Base-by-base conservation (phyloP, 2,888 invertebrate species). In the Plutella xylostella region DNA sequence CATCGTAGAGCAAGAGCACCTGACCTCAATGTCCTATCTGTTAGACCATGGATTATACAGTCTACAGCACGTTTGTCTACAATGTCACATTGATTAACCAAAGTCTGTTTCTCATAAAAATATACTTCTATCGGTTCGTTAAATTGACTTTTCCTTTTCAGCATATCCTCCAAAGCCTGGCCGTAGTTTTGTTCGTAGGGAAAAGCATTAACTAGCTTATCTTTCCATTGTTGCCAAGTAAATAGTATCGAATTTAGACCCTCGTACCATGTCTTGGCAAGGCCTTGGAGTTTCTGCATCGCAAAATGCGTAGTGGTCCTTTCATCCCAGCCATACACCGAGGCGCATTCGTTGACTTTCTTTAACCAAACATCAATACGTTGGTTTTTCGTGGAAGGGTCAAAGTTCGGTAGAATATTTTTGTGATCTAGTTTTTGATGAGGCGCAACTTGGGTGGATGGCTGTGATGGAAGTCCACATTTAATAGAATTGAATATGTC, bases 221-320 rank as follows among this genome's bases (percentile, higher is more conserved):
- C 45, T 42, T 59, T 55, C 57, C 54, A 57, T 43, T 52, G 43
- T 7, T 42, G 46, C 55, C 55, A 55, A 17, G 48, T 41, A 19
- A 34, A 47, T 11, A 46, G 41, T 48, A 48, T 43, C 9, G 45
- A 18, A 15, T 35, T 40, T 15, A 48, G 25, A 9, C 48, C 35
- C 11, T 48, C 45, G 14, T 45, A 45, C 48, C 48, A 48, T 1
- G 41, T 43, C 25, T 46, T 46, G 37, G 43, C 48, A 28, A 48
- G 30, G 14, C 48, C 48, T 39, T 42, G 43, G 22, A 47, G 28
- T 28, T 47, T 47, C 25, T 47, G 47, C 47, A 47, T 43, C 12
- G 47, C 47, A 31, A 43, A 47, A 11, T 47, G 47, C 3, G 41
- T 40, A 19, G 43, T 47, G 2, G 43, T 47, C 20, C 35, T 30